Conservation (phyloP, 2,113 vertebrate species). For the Agapornis roseicollis region DNA sequence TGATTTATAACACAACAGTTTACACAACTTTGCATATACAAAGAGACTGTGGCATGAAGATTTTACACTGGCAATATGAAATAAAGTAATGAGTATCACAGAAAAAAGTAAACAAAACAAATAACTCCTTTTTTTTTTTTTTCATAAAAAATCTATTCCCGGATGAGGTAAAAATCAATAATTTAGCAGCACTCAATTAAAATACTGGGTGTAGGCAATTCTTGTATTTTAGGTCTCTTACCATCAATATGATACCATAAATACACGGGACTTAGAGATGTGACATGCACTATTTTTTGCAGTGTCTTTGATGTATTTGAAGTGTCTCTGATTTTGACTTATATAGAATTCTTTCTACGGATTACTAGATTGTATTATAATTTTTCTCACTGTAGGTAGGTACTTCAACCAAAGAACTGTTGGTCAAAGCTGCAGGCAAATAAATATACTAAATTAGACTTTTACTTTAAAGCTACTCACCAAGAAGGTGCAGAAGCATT, state of each 20-base stretch:
- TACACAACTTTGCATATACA: not conserved
- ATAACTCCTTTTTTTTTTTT: not conserved
- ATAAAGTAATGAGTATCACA: not conserved
- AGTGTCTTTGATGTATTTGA: not conserved
- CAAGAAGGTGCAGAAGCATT: not conserved
- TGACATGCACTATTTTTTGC: not conserved
- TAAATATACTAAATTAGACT: not conserved
- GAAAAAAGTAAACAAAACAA: not conserved
- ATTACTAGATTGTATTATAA: not conserved
- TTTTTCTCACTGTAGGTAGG: not conserved
- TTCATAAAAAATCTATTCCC: not conserved
- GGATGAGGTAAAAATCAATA: not conserved
- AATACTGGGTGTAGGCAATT: not conserved
- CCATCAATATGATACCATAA: not conserved
- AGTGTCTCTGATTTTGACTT: not conserved
- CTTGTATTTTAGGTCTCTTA: not conserved
- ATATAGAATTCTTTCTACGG: not conserved
- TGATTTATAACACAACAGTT: not conserved
- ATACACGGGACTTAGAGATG: not conserved
- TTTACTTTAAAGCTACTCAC: not conserved
- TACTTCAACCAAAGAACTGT: not conserved
- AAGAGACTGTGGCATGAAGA: not conserved
- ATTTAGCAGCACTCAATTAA: not conserved
- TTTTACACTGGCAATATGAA: not conserved
- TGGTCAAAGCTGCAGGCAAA: not conserved